These are phyloP conservation scores for Epizoanthus ramosus DNA, from an alignment of 92 coral and sea anemone species.

Conservation along the genomic window DNA sequence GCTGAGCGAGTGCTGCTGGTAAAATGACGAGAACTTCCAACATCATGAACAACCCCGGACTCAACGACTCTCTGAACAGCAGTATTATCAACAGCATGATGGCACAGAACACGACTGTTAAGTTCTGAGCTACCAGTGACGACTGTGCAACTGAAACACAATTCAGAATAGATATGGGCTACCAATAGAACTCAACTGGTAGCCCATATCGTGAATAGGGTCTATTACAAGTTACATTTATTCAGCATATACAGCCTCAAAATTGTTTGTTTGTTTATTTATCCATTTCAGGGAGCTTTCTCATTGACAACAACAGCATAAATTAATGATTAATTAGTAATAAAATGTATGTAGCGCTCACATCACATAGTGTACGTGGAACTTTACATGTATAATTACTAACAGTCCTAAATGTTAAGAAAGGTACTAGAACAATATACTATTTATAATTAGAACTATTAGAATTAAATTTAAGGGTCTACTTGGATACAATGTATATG, in stretches of 20 bases:
- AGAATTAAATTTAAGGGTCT: not conserved
- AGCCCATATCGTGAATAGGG: no score
- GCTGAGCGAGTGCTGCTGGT: slow-evolving; percentile 81
- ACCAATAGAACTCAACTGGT: no score
- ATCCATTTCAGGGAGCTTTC: not conserved
- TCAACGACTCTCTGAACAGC: slow-evolving; percentile 37
- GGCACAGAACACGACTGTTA: slow-evolving; percentile 88
- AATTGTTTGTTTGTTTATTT: no score
- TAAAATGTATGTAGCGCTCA: no score
- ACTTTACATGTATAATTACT: no score
- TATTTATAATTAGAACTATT: no score
- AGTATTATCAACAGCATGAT: slow-evolving; percentile 70
- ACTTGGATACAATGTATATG: not conserved
- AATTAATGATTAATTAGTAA: no score
- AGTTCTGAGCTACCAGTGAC: slow-evolving; percentile 85
- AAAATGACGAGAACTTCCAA: slow-evolving; percentile 71
- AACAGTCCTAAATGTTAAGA: no score
- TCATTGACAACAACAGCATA: slow-evolving; percentile 3
- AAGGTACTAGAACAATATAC: no score
- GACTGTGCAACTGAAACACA: slow-evolving; percentile 78
- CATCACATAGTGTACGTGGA: no score
- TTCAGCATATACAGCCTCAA: no score
- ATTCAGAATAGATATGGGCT: not conserved
- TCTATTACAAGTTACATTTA: no score
- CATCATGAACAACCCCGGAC: slow-evolving; percentile 46